These are phyloP conservation scores for Rosalia funebris DNA, from an alignment of 2,888 invertebrate genomes.

Conservation along the genomic window DNA sequence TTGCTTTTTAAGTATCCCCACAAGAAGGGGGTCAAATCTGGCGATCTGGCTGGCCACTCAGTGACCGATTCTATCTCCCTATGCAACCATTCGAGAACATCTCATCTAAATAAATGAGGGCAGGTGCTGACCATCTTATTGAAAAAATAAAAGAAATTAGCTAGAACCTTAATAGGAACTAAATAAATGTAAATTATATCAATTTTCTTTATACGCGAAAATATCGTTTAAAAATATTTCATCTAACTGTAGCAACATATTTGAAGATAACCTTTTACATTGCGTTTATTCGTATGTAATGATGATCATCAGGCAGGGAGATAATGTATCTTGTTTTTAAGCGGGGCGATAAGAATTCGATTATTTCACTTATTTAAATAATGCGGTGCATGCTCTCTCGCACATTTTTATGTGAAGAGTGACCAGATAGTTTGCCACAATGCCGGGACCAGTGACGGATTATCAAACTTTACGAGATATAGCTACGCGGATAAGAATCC, in stretches of 20 bases:
- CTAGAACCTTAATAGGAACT: too few relatives aligned
- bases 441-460: constrained; percentile 51
- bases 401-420: constrained; percentile 1
- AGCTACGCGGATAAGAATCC: constrained; percentile 92
- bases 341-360: background rate
- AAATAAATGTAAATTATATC: too few relatives aligned
- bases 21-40: too few relatives aligned
- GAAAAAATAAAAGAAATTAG: too few relatives aligned
- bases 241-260: background rate
- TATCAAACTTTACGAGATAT: constrained; percentile 84
- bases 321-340: constrained; percentile 15
- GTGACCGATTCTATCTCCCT: too few relatives aligned
- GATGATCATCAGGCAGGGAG: constrained; percentile 7
- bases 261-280: constrained; percentile 7
- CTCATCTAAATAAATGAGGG: too few relatives aligned
- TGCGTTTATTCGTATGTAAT: background rate
- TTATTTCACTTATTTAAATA: constrained; percentile 13
- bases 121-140: too few relatives aligned
- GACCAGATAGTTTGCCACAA: constrained; percentile 32
- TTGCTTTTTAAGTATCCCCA: too few relatives aligned
- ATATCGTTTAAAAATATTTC: too few relatives aligned
- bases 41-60: too few relatives aligned
- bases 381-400: background rate
- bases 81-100: too few relatives aligned
- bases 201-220: too few relatives aligned